Evolutionary conservation across 2,888 invertebrate species (phyloP).

Genomic region (Bimastos eiseni): DNA sequence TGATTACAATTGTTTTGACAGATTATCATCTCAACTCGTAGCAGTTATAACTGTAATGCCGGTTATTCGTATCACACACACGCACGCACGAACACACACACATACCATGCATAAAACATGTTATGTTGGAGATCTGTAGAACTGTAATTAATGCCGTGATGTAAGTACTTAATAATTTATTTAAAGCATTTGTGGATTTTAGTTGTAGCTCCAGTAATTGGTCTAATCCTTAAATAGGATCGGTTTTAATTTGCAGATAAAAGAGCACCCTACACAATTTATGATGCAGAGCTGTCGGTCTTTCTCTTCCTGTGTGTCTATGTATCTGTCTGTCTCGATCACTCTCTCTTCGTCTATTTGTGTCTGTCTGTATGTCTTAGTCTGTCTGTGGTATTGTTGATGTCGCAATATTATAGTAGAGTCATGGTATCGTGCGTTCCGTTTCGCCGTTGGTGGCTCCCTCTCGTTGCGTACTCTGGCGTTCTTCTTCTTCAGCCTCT

Average conservation of each 20-base stretch:
- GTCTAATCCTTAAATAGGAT: neutral
- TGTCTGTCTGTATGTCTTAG: neutral
- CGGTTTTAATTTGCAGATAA: neutral
- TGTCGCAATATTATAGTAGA: neutral
- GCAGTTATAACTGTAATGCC: neutral
- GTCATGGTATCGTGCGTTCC: neutral
- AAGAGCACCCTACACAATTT: neutral
- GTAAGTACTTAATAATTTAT: neutral
- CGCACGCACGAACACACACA: neutral
- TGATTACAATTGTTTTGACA: neutral
- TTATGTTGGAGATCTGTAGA: too few species aligned
- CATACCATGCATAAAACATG: too few species aligned
- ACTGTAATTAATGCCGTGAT: too few species aligned
- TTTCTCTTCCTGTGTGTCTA: neutral
- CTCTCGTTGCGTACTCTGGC: constrained; percentile 13
- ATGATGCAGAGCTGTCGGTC: neutral
- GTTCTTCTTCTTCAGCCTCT: neutral
- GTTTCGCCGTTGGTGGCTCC: neutral
- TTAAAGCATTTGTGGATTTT: neutral
- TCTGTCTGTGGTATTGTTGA: neutral
- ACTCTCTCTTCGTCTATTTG: too few species aligned
- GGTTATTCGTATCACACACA: neutral
- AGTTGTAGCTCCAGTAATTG: neutral
- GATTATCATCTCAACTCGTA: neutral
- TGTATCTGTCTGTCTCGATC: neutral